Conservation (phyloP, 2,797 vertebrate species). For the Dicrostonyx torquatus region DNA sequence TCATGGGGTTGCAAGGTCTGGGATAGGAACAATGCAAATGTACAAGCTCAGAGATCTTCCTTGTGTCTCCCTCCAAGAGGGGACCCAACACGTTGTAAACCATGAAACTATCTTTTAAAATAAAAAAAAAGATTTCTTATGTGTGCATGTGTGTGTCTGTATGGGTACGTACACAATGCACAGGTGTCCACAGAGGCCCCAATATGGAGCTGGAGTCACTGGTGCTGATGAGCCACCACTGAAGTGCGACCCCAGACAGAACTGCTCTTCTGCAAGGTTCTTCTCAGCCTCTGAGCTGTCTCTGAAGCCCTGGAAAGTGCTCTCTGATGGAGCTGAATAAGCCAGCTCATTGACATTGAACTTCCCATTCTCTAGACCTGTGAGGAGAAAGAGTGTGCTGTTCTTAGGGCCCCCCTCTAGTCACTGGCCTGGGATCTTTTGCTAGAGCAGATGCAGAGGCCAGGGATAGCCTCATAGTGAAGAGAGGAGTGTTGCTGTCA, state of each 20-base stretch:
- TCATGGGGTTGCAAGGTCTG: neutral
- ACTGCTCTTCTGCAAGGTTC: neutral
- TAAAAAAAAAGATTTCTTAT: neutral
- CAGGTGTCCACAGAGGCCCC: neutral
- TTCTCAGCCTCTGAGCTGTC: neutral
- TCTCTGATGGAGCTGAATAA: neutral
- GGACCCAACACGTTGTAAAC: neutral
- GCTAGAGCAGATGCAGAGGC: too few relatives aligned
- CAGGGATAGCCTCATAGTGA: neutral
- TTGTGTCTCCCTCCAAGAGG: neutral
- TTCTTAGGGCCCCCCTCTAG: neutral
- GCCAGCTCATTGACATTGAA: neutral
- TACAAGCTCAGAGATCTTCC: neutral
- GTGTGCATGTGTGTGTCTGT: neutral
- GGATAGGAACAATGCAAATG: neutral
- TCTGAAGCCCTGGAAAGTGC: neutral
- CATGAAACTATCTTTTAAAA: neutral
- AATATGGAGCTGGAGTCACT: neutral
- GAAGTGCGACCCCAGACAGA: too few relatives aligned
- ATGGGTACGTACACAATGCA: neutral
- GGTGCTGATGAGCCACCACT: neutral
- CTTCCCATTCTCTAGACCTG: neutral
- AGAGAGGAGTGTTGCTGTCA: neutral
- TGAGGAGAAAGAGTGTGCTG: neutral
- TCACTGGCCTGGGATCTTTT: neutral